These are phyloP conservation scores for Cataglyphis cursor DNA, from an alignment of 2,888 invertebrate species.

Conservation along the genomic window DNA sequence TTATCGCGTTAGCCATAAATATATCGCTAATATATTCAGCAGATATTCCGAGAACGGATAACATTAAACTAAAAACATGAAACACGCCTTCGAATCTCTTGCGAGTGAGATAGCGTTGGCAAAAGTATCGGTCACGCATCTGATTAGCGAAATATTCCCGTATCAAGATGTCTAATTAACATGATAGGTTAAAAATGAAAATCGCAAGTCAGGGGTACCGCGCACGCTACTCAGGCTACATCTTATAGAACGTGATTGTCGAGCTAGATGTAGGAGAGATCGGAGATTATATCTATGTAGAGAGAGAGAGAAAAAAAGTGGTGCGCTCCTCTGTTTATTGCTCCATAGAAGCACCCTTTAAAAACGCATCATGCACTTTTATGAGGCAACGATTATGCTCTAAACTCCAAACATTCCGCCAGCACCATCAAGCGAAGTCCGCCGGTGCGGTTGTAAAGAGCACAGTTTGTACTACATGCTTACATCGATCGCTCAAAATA, in stretches of 20 bases:
- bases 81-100: neutral
- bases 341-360: conserved; percentile 84
- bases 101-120: neutral
- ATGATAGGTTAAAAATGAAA: conserved; percentile 35
- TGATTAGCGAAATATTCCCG: neutral
- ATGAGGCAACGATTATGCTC: conserved; percentile 84
- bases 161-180: conserved; percentile 29
- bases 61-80: neutral
- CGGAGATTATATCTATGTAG: conserved; percentile 69
- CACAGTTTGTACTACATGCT: conserved; percentile 67
- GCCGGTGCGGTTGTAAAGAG: conserved; percentile 67
- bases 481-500: conserved; percentile 76
- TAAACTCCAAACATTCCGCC: conserved; percentile 77
- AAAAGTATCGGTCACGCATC: neutral
- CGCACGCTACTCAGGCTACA: neutral
- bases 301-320: conserved; percentile 58
- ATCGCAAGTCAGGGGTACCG: conserved; percentile 12
- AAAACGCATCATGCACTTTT: conserved; percentile 85
- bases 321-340: conserved; percentile 81
- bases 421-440: conserved; percentile 66
- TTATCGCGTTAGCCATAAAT: neutral
- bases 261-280: conserved; percentile 39
- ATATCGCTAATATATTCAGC: neutral
- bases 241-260: conserved; percentile 51
- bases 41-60: neutral